Evolutionary conservation across 2,113 vertebrate genomes (phyloP).

Genomic region (Eulacestoma nigropectus): DNA sequence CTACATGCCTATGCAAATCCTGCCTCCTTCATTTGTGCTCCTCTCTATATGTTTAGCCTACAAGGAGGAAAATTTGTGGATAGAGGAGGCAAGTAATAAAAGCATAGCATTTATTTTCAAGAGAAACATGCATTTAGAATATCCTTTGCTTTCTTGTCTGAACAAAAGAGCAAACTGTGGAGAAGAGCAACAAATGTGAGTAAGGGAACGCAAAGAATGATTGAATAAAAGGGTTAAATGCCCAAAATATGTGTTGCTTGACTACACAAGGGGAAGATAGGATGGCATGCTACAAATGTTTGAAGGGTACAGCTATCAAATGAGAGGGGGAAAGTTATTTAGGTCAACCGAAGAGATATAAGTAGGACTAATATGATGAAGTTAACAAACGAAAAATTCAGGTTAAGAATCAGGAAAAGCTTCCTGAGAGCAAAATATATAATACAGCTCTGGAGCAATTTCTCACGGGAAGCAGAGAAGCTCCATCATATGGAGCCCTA

Average conservation of each 20-base stretch:
- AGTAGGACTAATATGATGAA: conserved; percentile 40
- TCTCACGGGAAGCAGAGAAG: conserved; percentile 5
- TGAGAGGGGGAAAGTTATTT: not conserved
- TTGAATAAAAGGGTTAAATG: not conserved
- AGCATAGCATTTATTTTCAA: not conserved
- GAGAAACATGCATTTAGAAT: not conserved
- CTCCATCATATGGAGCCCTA: not conserved
- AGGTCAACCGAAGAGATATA: not conserved
- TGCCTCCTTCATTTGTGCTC: conserved; percentile 11
- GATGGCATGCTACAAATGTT: conserved; percentile 9
- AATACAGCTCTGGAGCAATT: conserved; percentile 9
- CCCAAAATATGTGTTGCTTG: not conserved
- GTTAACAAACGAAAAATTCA: conserved; percentile 48
- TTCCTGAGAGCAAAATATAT: conserved; percentile 43
- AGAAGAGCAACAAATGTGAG: not conserved
- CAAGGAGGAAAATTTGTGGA: not conserved
- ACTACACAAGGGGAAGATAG: not conserved
- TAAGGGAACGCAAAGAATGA: not conserved
- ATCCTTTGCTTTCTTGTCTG: not conserved
- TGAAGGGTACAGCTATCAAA: conserved; percentile 26
- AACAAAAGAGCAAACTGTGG: not conserved
- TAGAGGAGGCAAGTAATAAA: not conserved
- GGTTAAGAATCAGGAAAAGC: conserved; percentile 38
- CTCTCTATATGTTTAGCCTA: not conserved
- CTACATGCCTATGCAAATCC: conserved; percentile 3